phyloP scores from a whole-genome alignment of 1,140 invertebrate species.

The Aphidius gifuensis region DNA sequence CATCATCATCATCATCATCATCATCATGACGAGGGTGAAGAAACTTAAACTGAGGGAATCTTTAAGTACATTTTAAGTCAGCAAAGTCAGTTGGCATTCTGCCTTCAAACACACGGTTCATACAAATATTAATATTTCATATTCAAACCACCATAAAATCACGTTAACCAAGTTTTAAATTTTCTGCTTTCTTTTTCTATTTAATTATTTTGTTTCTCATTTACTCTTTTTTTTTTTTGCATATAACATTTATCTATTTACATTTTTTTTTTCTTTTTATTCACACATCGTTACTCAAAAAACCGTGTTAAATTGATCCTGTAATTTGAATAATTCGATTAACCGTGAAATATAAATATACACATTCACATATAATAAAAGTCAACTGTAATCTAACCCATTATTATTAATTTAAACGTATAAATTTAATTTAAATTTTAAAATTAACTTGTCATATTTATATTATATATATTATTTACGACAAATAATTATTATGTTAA shows the following conservation, averaged over 20 bases:
- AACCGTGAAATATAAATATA: constrained; percentile 35
- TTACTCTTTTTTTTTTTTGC: neutral
- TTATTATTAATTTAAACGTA: neutral
- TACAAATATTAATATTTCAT: constrained; percentile 21
- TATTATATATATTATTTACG: too few species aligned
- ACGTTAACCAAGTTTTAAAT: neutral
- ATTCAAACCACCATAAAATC: neutral
- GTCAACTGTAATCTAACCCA: neutral
- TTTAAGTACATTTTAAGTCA: constrained; percentile 50
- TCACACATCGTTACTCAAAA: constrained; percentile 10
- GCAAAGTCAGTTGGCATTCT: constrained; percentile 52
- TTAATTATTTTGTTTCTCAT: neutral
- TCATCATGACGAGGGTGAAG: neutral
- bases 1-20: too few species aligned
- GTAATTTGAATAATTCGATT: constrained; percentile 43
- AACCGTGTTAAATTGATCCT: constrained; percentile 33
- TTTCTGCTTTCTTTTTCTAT: neutral
- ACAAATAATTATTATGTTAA: too few species aligned
- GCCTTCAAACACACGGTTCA: constrained; percentile 38
- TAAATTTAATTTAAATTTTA: constrained; percentile 6
- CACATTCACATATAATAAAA: constrained; percentile 13
- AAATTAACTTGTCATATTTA: too few species aligned
- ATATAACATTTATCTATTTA: neutral
- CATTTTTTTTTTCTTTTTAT: constrained; percentile 3
- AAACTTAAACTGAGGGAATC: constrained; percentile 28